Evolutionary conservation across 2,888 invertebrate species (phyloP).

Genomic region (Drosophila atripex): DNA sequence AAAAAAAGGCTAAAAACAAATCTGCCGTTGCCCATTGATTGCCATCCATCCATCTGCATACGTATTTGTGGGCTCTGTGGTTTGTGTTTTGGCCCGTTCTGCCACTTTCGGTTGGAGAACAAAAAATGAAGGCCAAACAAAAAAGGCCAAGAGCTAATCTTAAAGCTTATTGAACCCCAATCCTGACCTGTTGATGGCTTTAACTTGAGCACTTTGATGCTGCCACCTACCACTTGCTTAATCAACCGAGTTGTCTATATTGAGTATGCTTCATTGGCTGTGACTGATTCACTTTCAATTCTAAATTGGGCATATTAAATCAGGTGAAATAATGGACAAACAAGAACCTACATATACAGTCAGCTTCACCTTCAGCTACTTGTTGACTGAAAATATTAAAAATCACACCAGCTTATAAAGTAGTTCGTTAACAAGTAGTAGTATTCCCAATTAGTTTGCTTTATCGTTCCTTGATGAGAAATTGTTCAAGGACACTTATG

Average conservation of each 20-base stretch:
- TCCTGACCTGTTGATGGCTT: constrained; percentile 43
- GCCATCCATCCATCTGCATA: constrained; percentile 42
- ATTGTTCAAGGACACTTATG: not conserved
- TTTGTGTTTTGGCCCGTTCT: constrained; percentile 15
- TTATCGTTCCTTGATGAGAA: not conserved
- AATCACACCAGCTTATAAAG: not conserved
- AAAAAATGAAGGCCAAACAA: constrained; percentile 9
- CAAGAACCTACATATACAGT: not conserved
- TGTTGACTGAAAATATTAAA: not conserved
- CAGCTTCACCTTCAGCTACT: not conserved
- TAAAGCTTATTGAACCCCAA: constrained; percentile 27
- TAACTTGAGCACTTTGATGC: constrained; percentile 11
- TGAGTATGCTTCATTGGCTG: constrained; percentile 36
- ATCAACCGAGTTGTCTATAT: constrained; percentile 48
- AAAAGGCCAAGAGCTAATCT: constrained; percentile 34
- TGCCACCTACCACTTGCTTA: constrained; percentile 15
- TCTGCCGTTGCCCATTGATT: constrained; percentile 30
- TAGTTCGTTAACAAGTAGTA: not conserved
- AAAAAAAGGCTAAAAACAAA: constrained; percentile 33
- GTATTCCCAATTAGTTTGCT: not conserved
- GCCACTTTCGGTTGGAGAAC: not conserved
- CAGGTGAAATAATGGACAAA: constrained; percentile 12
- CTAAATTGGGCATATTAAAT: constrained; percentile 2
- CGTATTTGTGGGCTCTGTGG: constrained; percentile 56
- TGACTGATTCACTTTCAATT: constrained; percentile 28